Evolutionary conservation across 2,888 invertebrate species (phyloP), one percentile per base, ranked within the genome.

Genomic region (Epirrita christyi): DNA sequence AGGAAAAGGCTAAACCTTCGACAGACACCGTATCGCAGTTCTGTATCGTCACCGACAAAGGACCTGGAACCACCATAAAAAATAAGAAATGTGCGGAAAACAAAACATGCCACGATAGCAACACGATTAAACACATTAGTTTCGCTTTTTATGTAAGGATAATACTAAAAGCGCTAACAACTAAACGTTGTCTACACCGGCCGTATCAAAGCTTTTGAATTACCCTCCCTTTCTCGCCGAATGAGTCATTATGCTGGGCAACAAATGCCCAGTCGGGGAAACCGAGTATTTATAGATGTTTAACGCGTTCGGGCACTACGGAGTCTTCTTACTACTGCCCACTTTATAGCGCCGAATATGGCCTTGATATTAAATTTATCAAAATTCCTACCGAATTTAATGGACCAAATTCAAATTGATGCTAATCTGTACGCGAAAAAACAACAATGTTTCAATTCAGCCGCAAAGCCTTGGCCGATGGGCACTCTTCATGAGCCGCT

Each of bases 1-100:
- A 94, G 34, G 94, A 94, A 73, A 96, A 95, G 0, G 95, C 93
- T 44, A 92, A 91, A 14, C 93, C 93, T 70, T 94, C 93, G 61
- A 96, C 87, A 14, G 92, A 87, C 10, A 95, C 94, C 69, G 88
- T 85, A 55, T 87, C 85, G 73, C 94, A 94, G 60, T 93, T 85
- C 48, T 87, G 86, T 71, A 96, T 93, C 60, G 93, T 91, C 34
- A 93, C 93, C 53, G 94, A 93, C 52, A 95, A 85, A 34, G 95
- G 94, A 55, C 95, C 94, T 93, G 88, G 47, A 89, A 86, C 60
- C 58, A 69, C 37, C 32, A 48, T 36, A 44, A 10, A 51, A 55
- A 46, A 57, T 21, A 36, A 55, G 44, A 49, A 47, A 32, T 13
- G 0, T 44, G 21, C 11, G 11, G 2, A 37, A 14, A 29, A 14